Base-by-base conservation (phyloP, 2,797 vertebrate genomes). In the Acanthurus tractus region DNA sequence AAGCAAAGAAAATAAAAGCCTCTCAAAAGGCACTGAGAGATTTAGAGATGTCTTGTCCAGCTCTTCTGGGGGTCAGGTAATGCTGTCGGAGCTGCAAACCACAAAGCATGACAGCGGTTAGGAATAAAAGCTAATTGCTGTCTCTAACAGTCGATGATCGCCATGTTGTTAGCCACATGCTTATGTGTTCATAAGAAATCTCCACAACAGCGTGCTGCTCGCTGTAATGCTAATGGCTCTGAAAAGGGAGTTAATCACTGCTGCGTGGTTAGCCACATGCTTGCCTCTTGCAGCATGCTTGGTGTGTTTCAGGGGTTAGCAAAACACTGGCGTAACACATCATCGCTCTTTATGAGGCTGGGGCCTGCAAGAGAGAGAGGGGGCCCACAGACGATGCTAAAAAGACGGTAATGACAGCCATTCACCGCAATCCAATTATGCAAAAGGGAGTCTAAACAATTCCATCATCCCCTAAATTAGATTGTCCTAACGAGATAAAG, bases 401-500 rank as follows among this genome's bases (percentile, higher is more conserved):
- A 97, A 96, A 98, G 97, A 97, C 96, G 96, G 96, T 98, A 98
- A 99, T 98, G 97, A 98, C 97, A 97, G 97, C 97, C 96, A 98
- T 98, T 97, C 97, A 97, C 95, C 93, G 96, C 96, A 97, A 98
- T 98, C 97, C 98, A 99, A 99, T 99, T 99, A 99, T 99, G 97
- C 97, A 98, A 99, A 98, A 97, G 97, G 97, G 97, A 97, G 96
- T 97, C 97, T 97, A 98, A 99, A 99, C 97, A 97, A 99, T 98
- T 99, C 97, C 97, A 99, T 99, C 97, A 99, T 98, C 97, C 97
- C 96, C 93, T 97, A 99, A 99, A 99, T 99, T 98, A 99, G 97
- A 98, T 99, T 97, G 97, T 98, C 97, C 97, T 99, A 99, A 99
- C 96, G 97, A 99, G 97, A 99, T 99, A 98, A 99, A 99, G 97